Evolutionary conservation across 2,888 invertebrate species (phyloP).

Genomic region (Pasiphila rectangulata): DNA sequence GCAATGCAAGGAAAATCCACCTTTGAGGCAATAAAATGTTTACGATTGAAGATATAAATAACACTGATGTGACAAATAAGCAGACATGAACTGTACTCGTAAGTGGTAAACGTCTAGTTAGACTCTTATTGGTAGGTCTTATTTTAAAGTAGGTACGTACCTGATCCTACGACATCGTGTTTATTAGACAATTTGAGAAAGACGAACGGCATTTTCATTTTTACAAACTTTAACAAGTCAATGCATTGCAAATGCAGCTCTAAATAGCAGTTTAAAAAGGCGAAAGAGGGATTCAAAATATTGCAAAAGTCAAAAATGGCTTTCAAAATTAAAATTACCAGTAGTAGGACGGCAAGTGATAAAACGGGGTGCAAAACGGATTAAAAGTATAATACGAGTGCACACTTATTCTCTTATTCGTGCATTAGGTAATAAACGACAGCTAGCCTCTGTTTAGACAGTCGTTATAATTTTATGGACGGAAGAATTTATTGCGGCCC

Average conservation of each 20-base stretch:
- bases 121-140: slow-evolving; percentile 28
- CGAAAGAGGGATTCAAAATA: neutral
- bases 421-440: slow-evolving; percentile 68
- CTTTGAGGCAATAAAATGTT: slow-evolving; percentile 59
- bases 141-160: slow-evolving; percentile 24
- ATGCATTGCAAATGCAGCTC: too few relatives aligned
- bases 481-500: slow-evolving; percentile 69
- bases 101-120: slow-evolving; percentile 34
- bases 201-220: too few relatives aligned
- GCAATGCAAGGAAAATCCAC: slow-evolving; percentile 46
- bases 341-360: slow-evolving; percentile 11
- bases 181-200: too few relatives aligned
- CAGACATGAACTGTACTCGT: slow-evolving; percentile 46
- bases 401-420: slow-evolving; percentile 50
- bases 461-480: slow-evolving; percentile 74
- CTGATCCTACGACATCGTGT: too few relatives aligned
- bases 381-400: slow-evolving; percentile 47
- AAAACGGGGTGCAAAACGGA: slow-evolving; percentile 41
- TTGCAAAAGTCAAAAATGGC: neutral
- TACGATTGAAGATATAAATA: slow-evolving; percentile 64
- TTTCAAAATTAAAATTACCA: too few relatives aligned
- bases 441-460: slow-evolving; percentile 75
- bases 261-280: neutral
- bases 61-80: slow-evolving; percentile 56
- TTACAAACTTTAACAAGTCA: too few relatives aligned